A percentile compares a stretch with the other conserved stretches of the same genome.
Conservation (phyloP, 1,140 invertebrate species). For the Drosophila parabipectinata region DNA sequence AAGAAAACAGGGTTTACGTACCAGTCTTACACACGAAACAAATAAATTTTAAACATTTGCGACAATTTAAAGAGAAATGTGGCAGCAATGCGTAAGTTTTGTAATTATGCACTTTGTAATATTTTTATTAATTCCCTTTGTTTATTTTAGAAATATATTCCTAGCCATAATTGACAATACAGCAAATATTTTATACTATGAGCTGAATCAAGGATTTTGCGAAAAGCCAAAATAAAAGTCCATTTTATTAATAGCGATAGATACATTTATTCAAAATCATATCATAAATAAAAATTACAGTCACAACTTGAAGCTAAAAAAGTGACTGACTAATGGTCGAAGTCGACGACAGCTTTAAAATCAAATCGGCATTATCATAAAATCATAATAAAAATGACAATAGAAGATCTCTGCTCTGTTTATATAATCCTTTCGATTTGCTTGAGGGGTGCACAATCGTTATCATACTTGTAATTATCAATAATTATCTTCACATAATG, state of each 20-base stretch:
- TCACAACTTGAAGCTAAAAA: slow-evolving; percentile 35
- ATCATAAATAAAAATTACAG: slow-evolving; percentile 76
- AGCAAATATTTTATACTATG: slow-evolving; percentile 65
- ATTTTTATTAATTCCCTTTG: not conserved
- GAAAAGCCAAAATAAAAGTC: slow-evolving; percentile 22
- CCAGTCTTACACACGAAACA: slow-evolving; percentile 44
- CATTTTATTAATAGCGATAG: slow-evolving; percentile 62
- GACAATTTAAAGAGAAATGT: slow-evolving; percentile 42
- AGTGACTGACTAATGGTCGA: slow-evolving; percentile 25
- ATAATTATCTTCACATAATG: slow-evolving; percentile 65
- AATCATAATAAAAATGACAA: slow-evolving; percentile 66
- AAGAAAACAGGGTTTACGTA: slow-evolving; percentile 23
- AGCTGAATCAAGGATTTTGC: slow-evolving; percentile 38
- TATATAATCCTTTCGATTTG: slow-evolving; percentile 28
- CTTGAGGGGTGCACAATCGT: slow-evolving; percentile 42
- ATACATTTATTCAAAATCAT: slow-evolving; percentile 82
- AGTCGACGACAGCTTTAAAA: slow-evolving; percentile 12
- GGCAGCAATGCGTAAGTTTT: slow-evolving; percentile 12
- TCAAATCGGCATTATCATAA: slow-evolving; percentile 51
- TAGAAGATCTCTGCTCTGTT: slow-evolving; percentile 43
- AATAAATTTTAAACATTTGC: slow-evolving; percentile 46
- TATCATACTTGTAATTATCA: slow-evolving; percentile 52
- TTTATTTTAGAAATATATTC: slow-evolving; percentile 13
- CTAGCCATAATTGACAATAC: slow-evolving; percentile 65
- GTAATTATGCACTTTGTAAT: not conserved